Conservation (phyloP, 2,797 vertebrate species). For the Chloroceryle inda region DNA sequence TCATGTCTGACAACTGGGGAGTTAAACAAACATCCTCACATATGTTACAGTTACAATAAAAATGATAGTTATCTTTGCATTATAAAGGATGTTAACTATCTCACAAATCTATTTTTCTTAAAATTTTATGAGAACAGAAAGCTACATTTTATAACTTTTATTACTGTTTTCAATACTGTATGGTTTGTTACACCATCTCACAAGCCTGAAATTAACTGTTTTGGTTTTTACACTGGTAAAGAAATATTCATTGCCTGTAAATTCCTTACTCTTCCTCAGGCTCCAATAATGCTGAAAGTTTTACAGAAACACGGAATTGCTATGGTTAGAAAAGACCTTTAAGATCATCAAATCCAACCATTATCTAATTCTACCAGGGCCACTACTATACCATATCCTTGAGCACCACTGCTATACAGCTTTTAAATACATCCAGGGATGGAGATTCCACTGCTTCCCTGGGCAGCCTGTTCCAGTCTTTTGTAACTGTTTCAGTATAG, state of each 20-base stretch:
- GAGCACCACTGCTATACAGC: too few species aligned
- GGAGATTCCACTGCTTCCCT: too few species aligned
- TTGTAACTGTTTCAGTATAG: too few species aligned
- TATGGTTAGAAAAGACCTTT: too few species aligned
- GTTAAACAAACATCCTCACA: conserved; percentile 65
- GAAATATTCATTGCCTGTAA: neutral
- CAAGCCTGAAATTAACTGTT: neutral
- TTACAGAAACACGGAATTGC: too few species aligned
- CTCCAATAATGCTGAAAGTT: neutral
- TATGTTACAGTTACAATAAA: conserved; percentile 61
- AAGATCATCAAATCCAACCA: too few species aligned
- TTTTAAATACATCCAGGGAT: too few species aligned
- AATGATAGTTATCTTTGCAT: conserved; percentile 20
- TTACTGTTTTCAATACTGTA: neutral
- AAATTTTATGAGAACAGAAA: conserved; percentile 13
- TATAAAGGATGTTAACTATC: conserved; percentile 1
- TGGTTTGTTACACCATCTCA: neutral
- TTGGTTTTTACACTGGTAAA: neutral
- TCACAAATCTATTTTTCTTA: conserved; percentile 28
- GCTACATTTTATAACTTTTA: conserved; percentile 17
- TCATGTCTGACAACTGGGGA: conserved; percentile 38
- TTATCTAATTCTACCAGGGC: too few species aligned
- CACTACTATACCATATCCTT: too few species aligned
- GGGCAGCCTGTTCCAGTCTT: too few species aligned
- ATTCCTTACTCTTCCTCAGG: neutral